Evolutionary conservation across 2,797 vertebrate genomes (phyloP), one percentile per base, ranked within the genome.

Genomic region (Neosalanx taihuensis): DNA sequence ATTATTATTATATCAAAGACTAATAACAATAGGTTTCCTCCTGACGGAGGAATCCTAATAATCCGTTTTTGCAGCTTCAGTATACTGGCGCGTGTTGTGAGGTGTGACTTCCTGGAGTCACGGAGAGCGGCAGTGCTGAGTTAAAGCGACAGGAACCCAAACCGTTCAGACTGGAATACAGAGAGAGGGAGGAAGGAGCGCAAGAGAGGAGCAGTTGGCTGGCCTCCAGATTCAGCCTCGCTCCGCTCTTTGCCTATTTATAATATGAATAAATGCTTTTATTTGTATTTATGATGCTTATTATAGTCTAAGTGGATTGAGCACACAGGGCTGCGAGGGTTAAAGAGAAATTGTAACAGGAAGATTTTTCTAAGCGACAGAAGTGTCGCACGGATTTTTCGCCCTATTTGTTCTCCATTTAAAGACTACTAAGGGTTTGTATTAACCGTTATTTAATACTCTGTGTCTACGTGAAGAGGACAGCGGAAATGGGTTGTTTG

Each of bases 401-500:
- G 66, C 72, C 57, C 74, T 68, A 31, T 72, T 80, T 73, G 66
- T 75, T 56, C 57, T 51, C 15, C 58, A 67, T 62, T 64, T 70
- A 65, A 64, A 56, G 51, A 17, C 51, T 56, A 56, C 51, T 73
- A 63, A 76, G 67, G 68, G 61, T 69, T 70, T 72, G 29, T 67
- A 62, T 73, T 37, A 51, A 29, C 58, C n/a, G 51, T 67, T 67
- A 70, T 72, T 77, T 77, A 18, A 71, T 72, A 72, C 73, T 64
- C 41, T 70, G 35, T 64, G 75, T 72, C 63, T 73, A 67, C 72
- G 75, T 64, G 71, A 75, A 72, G 75, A 73, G 78, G 72, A 56
- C 46, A 64, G 60, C 77, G 69, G 80, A 87, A 88, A 97, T 98
- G 97, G 97, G 96, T 86, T 98, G 97, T 92, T 91, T 99, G 88